Evolutionary conservation across 2,888 invertebrate species (phyloP).

Genomic region (Habrosyne pyritoides): DNA sequence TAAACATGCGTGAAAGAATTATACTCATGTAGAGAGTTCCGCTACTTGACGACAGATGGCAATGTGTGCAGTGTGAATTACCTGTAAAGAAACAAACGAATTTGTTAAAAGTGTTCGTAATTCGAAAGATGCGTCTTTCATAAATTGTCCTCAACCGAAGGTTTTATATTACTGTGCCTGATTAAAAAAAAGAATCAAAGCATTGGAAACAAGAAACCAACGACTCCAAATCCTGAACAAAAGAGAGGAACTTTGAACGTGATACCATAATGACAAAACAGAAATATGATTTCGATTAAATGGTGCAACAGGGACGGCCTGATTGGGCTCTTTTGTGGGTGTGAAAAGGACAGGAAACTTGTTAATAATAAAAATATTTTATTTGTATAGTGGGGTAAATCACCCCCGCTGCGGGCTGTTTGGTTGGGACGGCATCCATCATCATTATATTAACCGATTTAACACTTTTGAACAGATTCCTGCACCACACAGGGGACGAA

Average conservation of each 20-base stretch:
- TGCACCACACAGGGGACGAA: constrained; percentile 48
- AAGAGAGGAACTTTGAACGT: constrained; percentile 80
- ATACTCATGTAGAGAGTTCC: constrained; percentile 33
- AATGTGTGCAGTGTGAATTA: constrained; percentile 38
- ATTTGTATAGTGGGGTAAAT: constrained; percentile 83
- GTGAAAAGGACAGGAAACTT: constrained; percentile 64
- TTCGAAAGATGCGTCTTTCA: constrained; percentile 28
- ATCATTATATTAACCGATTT: constrained; percentile 84
- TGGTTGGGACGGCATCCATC: constrained; percentile 79
- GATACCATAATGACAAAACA: constrained; percentile 84
- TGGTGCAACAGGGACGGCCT: constrained; percentile 61
- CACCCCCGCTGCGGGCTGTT: constrained; percentile 83
- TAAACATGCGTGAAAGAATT: constrained; percentile 54
- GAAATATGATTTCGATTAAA: constrained; percentile 84
- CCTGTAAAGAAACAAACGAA: constrained; percentile 40
- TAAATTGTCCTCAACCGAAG: constrained; percentile 29
- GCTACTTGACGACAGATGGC: constrained; percentile 75
- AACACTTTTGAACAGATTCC: constrained; percentile 83
- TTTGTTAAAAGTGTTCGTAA: constrained; percentile 22
- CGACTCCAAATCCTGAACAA: constrained; percentile 75
- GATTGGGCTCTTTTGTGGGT: constrained; percentile 51
- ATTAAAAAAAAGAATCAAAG: constrained; percentile 67
- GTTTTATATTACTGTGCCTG: constrained; percentile 66
- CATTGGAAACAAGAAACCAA: constrained; percentile 80
- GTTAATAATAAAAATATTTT: constrained; percentile 83